phyloP scores from a whole-genome alignment of 2,888 invertebrate genomes.

The Mythimna lalbum region DNA sequence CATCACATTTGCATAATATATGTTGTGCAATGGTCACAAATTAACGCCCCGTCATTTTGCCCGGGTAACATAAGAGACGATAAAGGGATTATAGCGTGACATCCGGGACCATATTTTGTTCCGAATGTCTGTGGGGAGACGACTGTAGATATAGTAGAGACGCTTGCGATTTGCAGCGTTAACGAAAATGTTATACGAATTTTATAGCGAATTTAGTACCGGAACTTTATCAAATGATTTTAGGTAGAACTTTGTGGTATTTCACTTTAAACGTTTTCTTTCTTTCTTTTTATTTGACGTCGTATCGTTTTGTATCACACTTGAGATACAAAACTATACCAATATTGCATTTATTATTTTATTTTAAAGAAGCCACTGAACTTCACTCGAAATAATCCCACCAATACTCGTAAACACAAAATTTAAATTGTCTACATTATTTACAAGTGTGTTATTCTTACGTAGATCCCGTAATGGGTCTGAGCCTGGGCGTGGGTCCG shows the following conservation, averaged over 20 bases:
- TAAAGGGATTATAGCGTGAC: conserved; percentile 54
- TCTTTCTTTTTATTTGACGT: not conserved
- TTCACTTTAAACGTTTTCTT: too few relatives aligned
- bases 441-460: not conserved
- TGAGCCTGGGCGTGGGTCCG: conserved; percentile 86
- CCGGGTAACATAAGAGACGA: conserved; percentile 38
- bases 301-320: too few relatives aligned
- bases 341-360: too few relatives aligned
- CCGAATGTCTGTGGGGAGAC: conserved; percentile 24
- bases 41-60: conserved; percentile 35
- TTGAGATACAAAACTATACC: too few relatives aligned
- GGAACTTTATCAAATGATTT: too few relatives aligned
- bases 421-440: not conserved
- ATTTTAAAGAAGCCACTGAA: too few relatives aligned
- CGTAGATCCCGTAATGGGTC: conserved; percentile 91
- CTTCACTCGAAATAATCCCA: too few relatives aligned
- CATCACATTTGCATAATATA: conserved; percentile 61
- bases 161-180: conserved; percentile 17
- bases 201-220: not conserved
- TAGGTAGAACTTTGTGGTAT: not conserved
- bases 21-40: conserved; percentile 51
- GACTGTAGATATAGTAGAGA: conserved; percentile 11
- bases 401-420: too few relatives aligned
- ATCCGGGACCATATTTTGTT: conserved; percentile 45
- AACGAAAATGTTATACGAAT: conserved; percentile 16